Conservation (phyloP, 1,140 invertebrate species). For the Bombus breviceps region DNA sequence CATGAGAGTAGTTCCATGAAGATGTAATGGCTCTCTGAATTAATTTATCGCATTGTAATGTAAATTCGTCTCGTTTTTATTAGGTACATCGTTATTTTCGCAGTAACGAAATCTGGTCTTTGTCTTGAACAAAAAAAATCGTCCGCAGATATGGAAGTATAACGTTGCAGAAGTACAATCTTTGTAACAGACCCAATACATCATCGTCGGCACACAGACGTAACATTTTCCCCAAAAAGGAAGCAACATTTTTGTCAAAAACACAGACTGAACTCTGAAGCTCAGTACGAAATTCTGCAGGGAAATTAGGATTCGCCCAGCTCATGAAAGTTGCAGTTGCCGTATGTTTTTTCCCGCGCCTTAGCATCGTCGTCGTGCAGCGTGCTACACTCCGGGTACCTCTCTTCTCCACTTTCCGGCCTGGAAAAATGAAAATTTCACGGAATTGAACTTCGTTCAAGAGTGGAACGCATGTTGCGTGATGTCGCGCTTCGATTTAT, state of each 20-base stretch:
- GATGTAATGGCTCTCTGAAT: too few species aligned
- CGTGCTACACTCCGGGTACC: too few species aligned
- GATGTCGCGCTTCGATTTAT: too few species aligned
- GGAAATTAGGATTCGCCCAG: slow-evolving; percentile 1
- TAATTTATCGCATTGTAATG: too few species aligned
- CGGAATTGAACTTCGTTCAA: not conserved
- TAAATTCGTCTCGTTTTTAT: too few species aligned
- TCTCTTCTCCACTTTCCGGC: too few species aligned
- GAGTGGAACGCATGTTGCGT: too few species aligned
- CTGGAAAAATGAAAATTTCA: slow-evolving; percentile 14
- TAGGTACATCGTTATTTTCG: too few species aligned
- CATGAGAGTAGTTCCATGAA: too few species aligned
- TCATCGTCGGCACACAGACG: too few species aligned
- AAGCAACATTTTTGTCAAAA: not conserved
- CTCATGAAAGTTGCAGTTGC: not conserved
- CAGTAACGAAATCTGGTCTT: too few species aligned
- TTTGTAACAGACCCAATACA: not conserved
- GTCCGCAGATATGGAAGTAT: not conserved
- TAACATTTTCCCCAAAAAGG: not conserved
- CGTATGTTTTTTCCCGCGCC: not conserved
- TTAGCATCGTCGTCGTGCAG: not conserved
- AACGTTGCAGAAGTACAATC: not conserved
- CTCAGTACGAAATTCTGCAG: not conserved
- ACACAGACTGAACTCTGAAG: not conserved
- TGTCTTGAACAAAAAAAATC: not conserved